These are phyloP conservation scores for Corythornis madagascariensis DNA, from an alignment of 2,113 vertebrate species.

Conservation along the genomic window DNA sequence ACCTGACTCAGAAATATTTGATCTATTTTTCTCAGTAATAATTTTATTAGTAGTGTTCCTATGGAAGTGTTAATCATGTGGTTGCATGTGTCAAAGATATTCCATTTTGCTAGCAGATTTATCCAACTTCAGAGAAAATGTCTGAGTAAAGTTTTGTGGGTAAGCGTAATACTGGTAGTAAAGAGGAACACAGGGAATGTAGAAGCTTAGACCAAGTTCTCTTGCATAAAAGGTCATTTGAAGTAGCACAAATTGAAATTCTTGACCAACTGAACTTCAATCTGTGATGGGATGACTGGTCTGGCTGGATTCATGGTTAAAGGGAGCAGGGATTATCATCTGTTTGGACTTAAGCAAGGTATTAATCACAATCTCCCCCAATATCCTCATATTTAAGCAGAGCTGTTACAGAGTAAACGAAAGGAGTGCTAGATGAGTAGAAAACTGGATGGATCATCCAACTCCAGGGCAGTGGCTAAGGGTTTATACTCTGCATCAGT, in stretches of 20 bases:
- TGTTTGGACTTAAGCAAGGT: neutral
- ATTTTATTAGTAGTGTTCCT: conserved; percentile 19
- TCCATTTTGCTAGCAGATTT: conserved; percentile 24
- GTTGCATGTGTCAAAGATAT: neutral
- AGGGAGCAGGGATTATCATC: neutral
- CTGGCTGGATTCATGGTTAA: neutral
- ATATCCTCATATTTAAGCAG: neutral
- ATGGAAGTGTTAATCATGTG: conserved; percentile 48
- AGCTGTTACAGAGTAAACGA: neutral
- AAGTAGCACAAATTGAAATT: neutral
- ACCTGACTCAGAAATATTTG: conserved; percentile 30
- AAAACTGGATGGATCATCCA: neutral
- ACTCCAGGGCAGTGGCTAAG: neutral
- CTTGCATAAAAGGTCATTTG: neutral
- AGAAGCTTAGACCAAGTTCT: neutral
- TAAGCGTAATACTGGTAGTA: neutral
- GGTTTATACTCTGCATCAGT: neutral
- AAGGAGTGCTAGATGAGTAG: neutral
- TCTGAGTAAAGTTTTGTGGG: conserved; percentile 18
- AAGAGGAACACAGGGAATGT: neutral
- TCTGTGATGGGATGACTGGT: neutral
- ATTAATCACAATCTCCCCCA: neutral
- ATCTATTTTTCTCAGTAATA: conserved; percentile 8
- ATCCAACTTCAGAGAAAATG: neutral
- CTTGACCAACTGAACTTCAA: fast-evolving